Evolutionary conservation across 2,888 invertebrate species (phyloP).

Genomic region (Papilio gigon): DNA sequence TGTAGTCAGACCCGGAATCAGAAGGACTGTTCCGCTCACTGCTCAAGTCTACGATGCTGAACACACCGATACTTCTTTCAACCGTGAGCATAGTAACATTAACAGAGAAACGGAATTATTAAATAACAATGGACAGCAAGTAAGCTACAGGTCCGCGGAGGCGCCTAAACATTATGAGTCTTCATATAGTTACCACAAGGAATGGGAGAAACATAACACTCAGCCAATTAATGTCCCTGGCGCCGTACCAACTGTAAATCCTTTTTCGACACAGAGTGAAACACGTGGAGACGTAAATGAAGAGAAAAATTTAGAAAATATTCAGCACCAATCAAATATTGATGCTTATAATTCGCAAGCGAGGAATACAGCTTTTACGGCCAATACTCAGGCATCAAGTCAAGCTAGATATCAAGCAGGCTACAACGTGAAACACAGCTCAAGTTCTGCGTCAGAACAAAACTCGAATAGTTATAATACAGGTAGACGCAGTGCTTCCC

Average conservation of each 20-base stretch:
- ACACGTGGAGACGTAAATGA: slow-evolving; percentile 59
- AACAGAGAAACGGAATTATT: slow-evolving; percentile 63
- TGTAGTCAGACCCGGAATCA: slow-evolving; percentile 65
- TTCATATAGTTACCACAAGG: slow-evolving; percentile 70
- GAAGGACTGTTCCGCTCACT: slow-evolving; percentile 63
- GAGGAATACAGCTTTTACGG: slow-evolving; percentile 51
- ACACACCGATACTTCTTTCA: slow-evolving; percentile 46
- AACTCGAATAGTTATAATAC: slow-evolving; percentile 14
- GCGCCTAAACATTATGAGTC: slow-evolving; percentile 69
- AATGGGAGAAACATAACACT: slow-evolving; percentile 75
- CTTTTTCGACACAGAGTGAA: slow-evolving; percentile 62
- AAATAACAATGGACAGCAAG: slow-evolving; percentile 49
- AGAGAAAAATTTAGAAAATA: slow-evolving; percentile 46
- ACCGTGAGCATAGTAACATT: slow-evolving; percentile 57
- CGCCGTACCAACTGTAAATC: slow-evolving; percentile 55
- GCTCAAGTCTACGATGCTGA: slow-evolving; percentile 51
- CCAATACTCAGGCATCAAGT: slow-evolving; percentile 55
- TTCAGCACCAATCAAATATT: slow-evolving; percentile 50
- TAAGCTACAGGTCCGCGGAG: slow-evolving; percentile 50
- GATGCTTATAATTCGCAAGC: slow-evolving; percentile 53
- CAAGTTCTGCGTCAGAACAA: slow-evolving; percentile 26
- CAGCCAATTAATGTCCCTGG: slow-evolving; percentile 53
- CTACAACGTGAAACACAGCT: slow-evolving; percentile 52
- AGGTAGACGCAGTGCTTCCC: slow-evolving; percentile 38
- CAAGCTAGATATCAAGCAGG: slow-evolving; percentile 56